Percentiles rank a stretch among this genome's conserved stretches.
phyloP scores from a whole-genome alignment of 2,888 invertebrate genomes.

The Leptarthrus brevirostris region DNA sequence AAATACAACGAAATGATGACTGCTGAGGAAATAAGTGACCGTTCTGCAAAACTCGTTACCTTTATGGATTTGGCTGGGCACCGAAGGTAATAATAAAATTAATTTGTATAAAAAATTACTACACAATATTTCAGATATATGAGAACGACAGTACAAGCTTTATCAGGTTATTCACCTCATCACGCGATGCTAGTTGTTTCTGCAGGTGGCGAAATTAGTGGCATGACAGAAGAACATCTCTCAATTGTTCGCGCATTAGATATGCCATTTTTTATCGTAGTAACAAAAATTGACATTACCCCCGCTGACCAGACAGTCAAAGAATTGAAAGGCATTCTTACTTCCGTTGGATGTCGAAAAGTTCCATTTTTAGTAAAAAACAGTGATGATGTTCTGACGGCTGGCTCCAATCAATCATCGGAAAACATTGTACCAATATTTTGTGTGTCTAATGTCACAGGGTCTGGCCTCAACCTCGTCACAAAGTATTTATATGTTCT shows the following conservation, averaged over 20 bases:
- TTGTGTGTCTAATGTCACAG: constrained; percentile 90
- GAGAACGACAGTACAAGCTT: constrained; percentile 92
- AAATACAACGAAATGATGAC: constrained; percentile 89
- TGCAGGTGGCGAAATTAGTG: constrained; percentile 81
- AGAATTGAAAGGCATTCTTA: constrained; percentile 73
- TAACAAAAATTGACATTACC: constrained; percentile 94
- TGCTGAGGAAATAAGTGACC: constrained; percentile 92
- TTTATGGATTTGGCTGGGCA: constrained; percentile 97
- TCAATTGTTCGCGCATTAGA: constrained; percentile 83
- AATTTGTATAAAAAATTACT: neutral
- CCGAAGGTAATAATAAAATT: constrained; percentile 71
- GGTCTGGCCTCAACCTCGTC: constrained; percentile 83
- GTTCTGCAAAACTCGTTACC: constrained; percentile 91
- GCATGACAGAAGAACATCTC: constrained; percentile 91
- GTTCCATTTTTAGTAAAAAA: constrained; percentile 75
- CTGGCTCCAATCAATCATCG: constrained; percentile 73
- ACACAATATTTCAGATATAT: constrained; percentile 72
- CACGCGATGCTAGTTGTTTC: constrained; percentile 89
- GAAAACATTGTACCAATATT: constrained; percentile 82
- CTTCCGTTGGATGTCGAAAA: constrained; percentile 74
- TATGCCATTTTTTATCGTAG: constrained; percentile 91
- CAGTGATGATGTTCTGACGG: constrained; percentile 80
- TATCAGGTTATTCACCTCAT: constrained; percentile 94
- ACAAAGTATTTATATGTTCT: constrained; percentile 88
- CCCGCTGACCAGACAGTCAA: constrained; percentile 69